Evolutionary conservation across 2,888 invertebrate species (phyloP), one percentile per base, ranked within the genome.

Genomic region (Nemurella pictetii): DNA sequence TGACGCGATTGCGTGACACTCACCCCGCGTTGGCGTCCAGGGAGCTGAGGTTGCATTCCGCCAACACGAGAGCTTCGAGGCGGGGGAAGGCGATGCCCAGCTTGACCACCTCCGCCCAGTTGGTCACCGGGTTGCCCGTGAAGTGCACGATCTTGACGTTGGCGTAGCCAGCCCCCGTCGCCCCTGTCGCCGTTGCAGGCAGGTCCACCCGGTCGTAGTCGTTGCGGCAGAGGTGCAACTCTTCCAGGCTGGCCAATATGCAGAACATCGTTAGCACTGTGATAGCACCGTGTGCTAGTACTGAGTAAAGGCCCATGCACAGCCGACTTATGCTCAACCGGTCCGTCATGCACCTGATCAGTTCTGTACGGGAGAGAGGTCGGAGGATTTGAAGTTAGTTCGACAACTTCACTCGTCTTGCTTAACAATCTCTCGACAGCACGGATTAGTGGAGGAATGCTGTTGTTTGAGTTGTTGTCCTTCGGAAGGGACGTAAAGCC

Each of bases 141-240:
- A 98, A 96, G 90, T 97, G 96, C 26, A 98, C 92, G 88, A 95
- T 95, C 89, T 94, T 95, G 82, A 98, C 91, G 36, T 94, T 93
- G 25, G 92, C 91, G 89, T 97, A 96, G 5, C 93, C 92, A 74
- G 90, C 89, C 84, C 89, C 88, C 26, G 89, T 91, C 83, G 90
- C 91, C 80, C 90, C 90, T 83, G 80, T 80, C 84, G 86, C 88
- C 87, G 84, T 89, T 89, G 81, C 89, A 88, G 86, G 89, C 78
- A 97, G 91, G 85, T 95, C 93, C 73, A 97, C 95, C 87, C 94
- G 93, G 30, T 93, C 93, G 90, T 96, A 97, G 89, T 96, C 95
- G 90, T 98, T 99, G 86, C 98, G 92, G 89, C 98, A 98, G 88
- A 98, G 91, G 91, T 98, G 98, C 87, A 99, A 92, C 91, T 98